Evolutionary conservation across 2,797 vertebrate genomes (phyloP), one percentile per base, ranked within the genome.

Genomic region (Phoxinus dragarum): DNA sequence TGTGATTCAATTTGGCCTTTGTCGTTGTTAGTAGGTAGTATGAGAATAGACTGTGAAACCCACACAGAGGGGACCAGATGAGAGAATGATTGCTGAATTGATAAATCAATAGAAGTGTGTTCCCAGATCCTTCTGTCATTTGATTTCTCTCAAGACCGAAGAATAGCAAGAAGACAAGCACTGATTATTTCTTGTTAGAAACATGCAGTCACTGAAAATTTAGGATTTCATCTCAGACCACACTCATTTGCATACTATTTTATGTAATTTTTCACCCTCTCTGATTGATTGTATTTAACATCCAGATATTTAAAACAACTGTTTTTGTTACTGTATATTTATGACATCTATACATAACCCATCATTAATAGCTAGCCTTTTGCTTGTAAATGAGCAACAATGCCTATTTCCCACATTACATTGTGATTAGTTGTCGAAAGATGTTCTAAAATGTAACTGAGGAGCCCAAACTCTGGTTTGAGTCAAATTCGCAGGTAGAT

Each of bases 1-100:
- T 96, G 96, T 97, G 96, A 97, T 97, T 97, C 97, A 98, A 97
- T 99, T 98, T 98, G 97, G 96, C 97, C 97, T 96, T 96, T 96
- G 97, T 97, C 97, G 97, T 98, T 97, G 96, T 97, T 97, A 96
- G 96, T 96, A 94, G 96, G 95, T 95, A 93, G 96, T 96, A 96
- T 97, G 97, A 95, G 95, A 97, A 97, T 97, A 19, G 97, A 96
- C 97, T 95, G 94, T 71, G 96, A 21, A 59, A 27, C 34, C n/a
- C 27, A 77, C 34, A 54, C 47, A 6, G 61, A 96, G 96, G 96
- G 96, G 92, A 92, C 95, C 95, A 95, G 96, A 95, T 94, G 95
- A 95, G 95, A 95, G 93, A 94, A 96, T 94, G 93, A 92, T 94
- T 92, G 61, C 81, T 90, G 81, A 88, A 82, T 67, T 88, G 44